Base-by-base conservation (phyloP, 1,140 invertebrate genomes). In the Pomacea maculata region DNA sequence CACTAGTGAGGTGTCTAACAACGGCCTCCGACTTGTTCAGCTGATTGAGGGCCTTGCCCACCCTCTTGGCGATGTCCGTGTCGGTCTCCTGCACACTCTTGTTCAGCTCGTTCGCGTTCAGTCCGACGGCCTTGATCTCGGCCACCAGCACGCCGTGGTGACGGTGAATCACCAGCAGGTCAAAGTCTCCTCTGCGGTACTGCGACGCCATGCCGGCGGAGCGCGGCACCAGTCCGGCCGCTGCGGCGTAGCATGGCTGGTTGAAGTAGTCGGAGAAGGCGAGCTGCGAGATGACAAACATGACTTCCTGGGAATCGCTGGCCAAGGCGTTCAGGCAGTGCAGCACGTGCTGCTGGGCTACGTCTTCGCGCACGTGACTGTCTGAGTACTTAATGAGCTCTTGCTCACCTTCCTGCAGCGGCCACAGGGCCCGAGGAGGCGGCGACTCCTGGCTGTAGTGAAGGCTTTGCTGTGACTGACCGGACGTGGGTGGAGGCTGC, bases 21-120 rank as follows among this genome's bases (percentile, higher is more conserved):
- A 75, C 73, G 10, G 73, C 57, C 73, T 75, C 73, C 55, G 73
- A 75, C 55, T 57, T 75, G 55, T 75, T 52, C 73, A 75, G 55
- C 54, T 75, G 73, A 6, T 75, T 75, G 52, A 75, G 21, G 7
- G 73, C 73, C 73, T 54, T 75, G 52, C 19, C 19, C 10, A 75
- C 73, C 73, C 73, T 75, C 73, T 57, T 55, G 54, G 73, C 73
- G 21, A 75, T 55, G 21, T 75, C 73, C 14, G 14, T 0, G 57
- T 75, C 73, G 15, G 73, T 55, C 55, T 54, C 29, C n/a, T 52
- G 17, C 25, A 8, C 21, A n/a, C 12, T 17, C 5, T 57, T 75
- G 1, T 29, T 55, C 3, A 57, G 29, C 54, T 55, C 19, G n/a
- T 8, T 14, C 14, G 14, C 21, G 0, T 57, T 75, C 73, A 21